Base-by-base conservation (phyloP, 2,888 invertebrate species). In the Volucella zonaria region DNA sequence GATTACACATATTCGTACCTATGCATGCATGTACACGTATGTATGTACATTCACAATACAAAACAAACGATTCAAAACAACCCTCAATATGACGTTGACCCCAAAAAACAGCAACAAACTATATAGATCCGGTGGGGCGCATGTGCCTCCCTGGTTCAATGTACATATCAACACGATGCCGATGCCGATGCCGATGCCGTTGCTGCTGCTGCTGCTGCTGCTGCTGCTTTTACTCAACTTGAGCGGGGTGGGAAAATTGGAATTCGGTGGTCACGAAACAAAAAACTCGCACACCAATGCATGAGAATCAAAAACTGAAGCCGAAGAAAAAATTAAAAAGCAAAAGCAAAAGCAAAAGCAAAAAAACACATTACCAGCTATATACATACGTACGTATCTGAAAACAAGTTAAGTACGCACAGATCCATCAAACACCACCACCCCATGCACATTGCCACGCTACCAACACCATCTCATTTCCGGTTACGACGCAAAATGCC, bases 41-140 rank as follows among this genome's bases (percentile, higher is more conserved):
- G 31, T 61, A 75, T 14, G 54, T 54, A 75, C 45, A n/a, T 9
- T 58, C 15, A 62, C 49, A 45, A 58, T 59, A 62, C 43, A 18
- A 80, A 75, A 45, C 64, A 73, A 82, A 78, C 67, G 61, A 76
- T 76, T 85, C 76, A 85, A 85, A 89, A 88, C 89, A 90, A 89
- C 89, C 90, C 90, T 89, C 88, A 87, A 89, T 88, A 89, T 89
- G 89, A 90, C 89, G 89, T 90, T 89, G 89, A 89, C 89, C 89
- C 89, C 89, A 89, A 89, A 89, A 89, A 89, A 80, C 71, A 85
- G 73, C 81, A 85, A 85, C 85, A 85, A 85, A 85, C 81, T 81
- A 31, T 31, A 31, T 31, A 81, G 76, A 81, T 85, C 73, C 85
- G 81, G 85, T 81, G 81, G 52, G 68, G 85, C 85, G 85, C 85